Evolutionary conservation across 2,113 vertebrate genomes (phyloP), one percentile per base, ranked within the genome.

Genomic region (Callipepla californica): DNA sequence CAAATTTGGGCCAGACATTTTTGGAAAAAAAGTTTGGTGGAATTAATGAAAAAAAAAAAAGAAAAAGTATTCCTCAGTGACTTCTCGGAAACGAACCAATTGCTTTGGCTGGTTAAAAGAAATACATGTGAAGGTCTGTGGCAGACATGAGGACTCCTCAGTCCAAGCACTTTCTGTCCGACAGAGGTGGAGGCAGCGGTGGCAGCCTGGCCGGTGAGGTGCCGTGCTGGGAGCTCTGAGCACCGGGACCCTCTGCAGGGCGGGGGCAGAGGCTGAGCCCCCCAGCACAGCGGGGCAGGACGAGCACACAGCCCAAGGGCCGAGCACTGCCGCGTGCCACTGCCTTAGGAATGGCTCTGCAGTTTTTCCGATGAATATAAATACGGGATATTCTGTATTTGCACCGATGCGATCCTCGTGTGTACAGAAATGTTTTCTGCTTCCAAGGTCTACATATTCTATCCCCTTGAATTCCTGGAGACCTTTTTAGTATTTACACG

Each of bases 321-420:
- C 53, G 10, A 32, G 18, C 28, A 30, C 53, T 32, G 23, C 50
- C 50, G 23, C 7, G 23, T 51, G 50, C 50, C 13, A 25, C 50
- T 51, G 53, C 53, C 53, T 32, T 17, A 32, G 53, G 28, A 57
- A 32, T 19, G 53, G 53, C 14, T 30, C 53, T 32, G 53, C 53
- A 32, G 53, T 57, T 73, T 62, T 28, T 62, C 66, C 7, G 8
- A 9, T 13, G 67, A 80, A 66, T 10, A 18, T 9, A 9, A 53
- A 48, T 11, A 25, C 8, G 36, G n/a, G 72, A 59, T 40, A 58
- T 13, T 88, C 82, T n/a, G 75, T 40, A 84, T 51, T 63, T 22
- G 55, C 51, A 93, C 57, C 51, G 63, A 7, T 0, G 11, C 3
- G 38, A 53, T 63, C 21, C 22, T 80, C 4, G 2, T 1, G 0